phyloP scores from a whole-genome alignment of 2,797 vertebrate genomes.

The Aplochiton taeniatus region DNA sequence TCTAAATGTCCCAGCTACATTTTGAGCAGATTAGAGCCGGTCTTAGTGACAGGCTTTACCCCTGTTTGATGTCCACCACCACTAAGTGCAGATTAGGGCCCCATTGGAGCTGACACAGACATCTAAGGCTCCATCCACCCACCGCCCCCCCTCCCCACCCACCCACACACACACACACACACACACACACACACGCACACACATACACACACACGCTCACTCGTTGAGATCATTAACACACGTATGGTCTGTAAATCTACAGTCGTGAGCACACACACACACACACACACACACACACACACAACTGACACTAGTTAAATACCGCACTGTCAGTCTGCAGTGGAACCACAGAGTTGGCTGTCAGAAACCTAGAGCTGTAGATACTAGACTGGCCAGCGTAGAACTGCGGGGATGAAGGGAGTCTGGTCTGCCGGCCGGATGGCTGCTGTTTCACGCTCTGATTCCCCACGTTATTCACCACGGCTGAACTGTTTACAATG shows the following conservation, averaged over 20 bases:
- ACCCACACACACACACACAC: not conserved
- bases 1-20: not conserved
- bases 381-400: no score
- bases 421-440: no score
- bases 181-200: not conserved
- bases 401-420: no score
- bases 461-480: constrained; percentile 29
- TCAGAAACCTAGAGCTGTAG: not conserved
- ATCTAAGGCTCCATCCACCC: constrained; percentile 14
- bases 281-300: constrained; percentile 2
- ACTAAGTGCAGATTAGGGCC: constrained; percentile 31
- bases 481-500: constrained; percentile 11
- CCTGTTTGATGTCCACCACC: constrained; percentile 30
- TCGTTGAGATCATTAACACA: no score
- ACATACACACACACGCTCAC: not conserved
- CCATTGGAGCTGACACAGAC: constrained; percentile 7
- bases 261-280: not conserved
- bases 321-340: no score
- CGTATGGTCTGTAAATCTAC: no score
- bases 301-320: no score
- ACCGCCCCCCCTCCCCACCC: not conserved
- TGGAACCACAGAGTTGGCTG: no score
- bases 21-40: constrained; percentile 50
- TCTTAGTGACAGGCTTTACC: constrained; percentile 44
- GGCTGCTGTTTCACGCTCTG: constrained; percentile 27